Conservation (phyloP, 2,888 invertebrate genomes). For the Drosophila nigritarsus region DNA sequence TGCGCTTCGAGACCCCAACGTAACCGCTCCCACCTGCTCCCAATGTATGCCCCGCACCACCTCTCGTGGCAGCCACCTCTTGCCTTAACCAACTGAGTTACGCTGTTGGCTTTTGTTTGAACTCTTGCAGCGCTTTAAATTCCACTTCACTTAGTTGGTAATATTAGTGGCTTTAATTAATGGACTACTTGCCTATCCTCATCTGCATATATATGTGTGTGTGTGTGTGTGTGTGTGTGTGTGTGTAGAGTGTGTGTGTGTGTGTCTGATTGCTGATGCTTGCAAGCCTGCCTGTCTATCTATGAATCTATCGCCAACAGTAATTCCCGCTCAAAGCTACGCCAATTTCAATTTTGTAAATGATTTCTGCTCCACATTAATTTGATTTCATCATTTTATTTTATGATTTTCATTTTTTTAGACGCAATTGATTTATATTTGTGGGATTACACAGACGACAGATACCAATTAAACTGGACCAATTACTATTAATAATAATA, state of each 20-base stretch:
- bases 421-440: background rate
- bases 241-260: slow-evolving; percentile 24
- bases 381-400: background rate
- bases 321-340: background rate
- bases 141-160: slow-evolving; percentile 54
- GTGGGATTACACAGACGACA: background rate
- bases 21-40: slow-evolving; percentile 25
- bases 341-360: background rate
- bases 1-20: slow-evolving; percentile 47
- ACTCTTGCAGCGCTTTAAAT: slow-evolving; percentile 63
- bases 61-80: background rate
- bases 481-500: background rate
- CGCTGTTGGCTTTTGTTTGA: slow-evolving; percentile 67
- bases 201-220: slow-evolving; percentile 12
- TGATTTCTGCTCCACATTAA: background rate
- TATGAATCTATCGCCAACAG: background rate
- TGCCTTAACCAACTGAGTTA: slow-evolving; percentile 44
- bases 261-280: slow-evolving; percentile 51
- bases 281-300: slow-evolving; percentile 39
- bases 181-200: slow-evolving; percentile 46
- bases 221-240: slow-evolving; percentile 26
- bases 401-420: background rate
- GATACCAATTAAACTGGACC: background rate
- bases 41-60: background rate
- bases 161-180: slow-evolving; percentile 76